Evolutionary conservation across 2,797 vertebrate species (phyloP), one percentile per base, ranked within the genome.

Genomic region (Eupleurogrammus muticus): DNA sequence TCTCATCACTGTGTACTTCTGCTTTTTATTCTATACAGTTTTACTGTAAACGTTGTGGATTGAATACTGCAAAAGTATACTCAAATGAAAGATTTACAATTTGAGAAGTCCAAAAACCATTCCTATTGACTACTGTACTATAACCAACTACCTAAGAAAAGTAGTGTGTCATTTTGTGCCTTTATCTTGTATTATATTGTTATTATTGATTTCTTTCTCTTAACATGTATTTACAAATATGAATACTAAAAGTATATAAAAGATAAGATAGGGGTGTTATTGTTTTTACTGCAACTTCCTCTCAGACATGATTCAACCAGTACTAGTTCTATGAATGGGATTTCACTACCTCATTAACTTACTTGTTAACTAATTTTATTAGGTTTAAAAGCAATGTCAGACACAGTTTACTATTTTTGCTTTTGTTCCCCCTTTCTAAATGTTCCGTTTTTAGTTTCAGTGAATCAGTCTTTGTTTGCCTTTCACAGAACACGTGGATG

Each of bases 361-460:
- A n/a, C n/a, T n/a, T n/a, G n/a, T n/a, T n/a, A 71, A 48, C 1
- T 35, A 19, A 38, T 36, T 46, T 1, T n/a, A 2, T 17, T 13
- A 54, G 19, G 19, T 68, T 68, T 72, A 55, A 53, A 9, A 54
- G 44, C 48, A 53, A 23, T 53, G 9, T 21, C 24, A 46, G 44
- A 24, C n/a, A 12, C 1, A 7, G 20, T 34, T 24, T 24, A 20
- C 4, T 2, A 11, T 9, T 8, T 44, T 53, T 17, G 9, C 40
- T 61, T 38, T 49, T 23, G 32, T 58, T 55, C 46, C 40, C 3
- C 0, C 19, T 42, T 42, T 19, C 2, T 5, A 23, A 10, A 19
- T 24, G 9, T 21, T 32, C 14, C 9, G 4, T 4, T 48, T 17
- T 13, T n/a, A 14, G 20, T 20, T 56, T 0, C 23, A 32, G n/a